A percentile compares a stretch with the other conserved stretches of the same genome.
Conservation (phyloP, 1,140 invertebrate genomes). For the Brachystomella parvula region DNA sequence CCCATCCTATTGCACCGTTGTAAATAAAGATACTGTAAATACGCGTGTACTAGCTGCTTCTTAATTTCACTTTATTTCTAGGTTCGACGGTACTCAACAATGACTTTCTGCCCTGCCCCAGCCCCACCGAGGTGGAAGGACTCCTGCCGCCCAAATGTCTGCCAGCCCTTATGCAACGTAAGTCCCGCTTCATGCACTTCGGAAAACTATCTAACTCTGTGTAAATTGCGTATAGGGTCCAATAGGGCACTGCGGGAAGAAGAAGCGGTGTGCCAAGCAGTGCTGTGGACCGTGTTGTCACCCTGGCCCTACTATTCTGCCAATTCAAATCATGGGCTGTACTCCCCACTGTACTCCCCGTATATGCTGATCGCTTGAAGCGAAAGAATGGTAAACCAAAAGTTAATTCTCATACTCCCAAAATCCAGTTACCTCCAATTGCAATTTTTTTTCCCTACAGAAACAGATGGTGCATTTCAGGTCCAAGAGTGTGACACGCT, state of each 20-base stretch:
- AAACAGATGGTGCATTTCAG: too few species aligned
- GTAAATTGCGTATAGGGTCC: too few species aligned
- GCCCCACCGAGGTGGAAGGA: background rate
- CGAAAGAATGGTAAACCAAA: too few species aligned
- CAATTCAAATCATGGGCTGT: background rate
- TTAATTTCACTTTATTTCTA: background rate
- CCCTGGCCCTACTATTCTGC: background rate
- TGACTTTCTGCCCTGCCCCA: conserved; percentile 1
- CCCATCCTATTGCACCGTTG: background rate
- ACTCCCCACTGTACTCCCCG: background rate
- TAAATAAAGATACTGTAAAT: background rate
- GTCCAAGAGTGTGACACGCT: too few species aligned
- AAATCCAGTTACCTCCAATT: too few species aligned
- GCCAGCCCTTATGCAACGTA: background rate
- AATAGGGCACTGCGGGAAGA: too few species aligned
- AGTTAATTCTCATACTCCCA: too few species aligned
- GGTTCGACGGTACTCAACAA: background rate
- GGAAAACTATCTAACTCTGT: too few species aligned
- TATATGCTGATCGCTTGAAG: too few species aligned
- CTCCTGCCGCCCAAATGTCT: background rate
- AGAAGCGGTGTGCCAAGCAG: background rate
- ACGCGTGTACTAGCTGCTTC: background rate
- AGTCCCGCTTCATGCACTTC: background rate
- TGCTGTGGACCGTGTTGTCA: background rate
- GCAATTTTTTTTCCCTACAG: too few species aligned